These are phyloP conservation scores for Lasioglossum figueresi DNA, from an alignment of 2,888 invertebrate genomes.

Conservation along the genomic window DNA sequence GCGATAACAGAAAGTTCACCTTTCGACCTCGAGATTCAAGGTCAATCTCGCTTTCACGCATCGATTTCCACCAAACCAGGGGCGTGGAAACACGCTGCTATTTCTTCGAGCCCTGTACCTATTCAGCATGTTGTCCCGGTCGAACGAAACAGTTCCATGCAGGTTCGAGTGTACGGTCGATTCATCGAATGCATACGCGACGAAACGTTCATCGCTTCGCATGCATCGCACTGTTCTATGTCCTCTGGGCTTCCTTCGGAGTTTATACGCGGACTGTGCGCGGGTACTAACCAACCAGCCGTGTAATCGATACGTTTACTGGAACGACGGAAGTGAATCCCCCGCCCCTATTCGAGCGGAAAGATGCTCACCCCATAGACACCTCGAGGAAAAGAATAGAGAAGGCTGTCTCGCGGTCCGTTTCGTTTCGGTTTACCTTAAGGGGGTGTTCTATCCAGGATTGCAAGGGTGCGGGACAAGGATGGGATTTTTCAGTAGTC, in stretches of 20 bases:
- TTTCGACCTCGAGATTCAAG: too few species aligned
- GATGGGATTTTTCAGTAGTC: too few species aligned
- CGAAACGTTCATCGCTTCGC: slow-evolving; percentile 28
- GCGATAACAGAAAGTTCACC: too few species aligned
- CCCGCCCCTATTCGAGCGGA: not conserved
- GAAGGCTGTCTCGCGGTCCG: not conserved
- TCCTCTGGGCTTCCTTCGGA: slow-evolving; percentile 40
- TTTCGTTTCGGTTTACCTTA: not conserved
- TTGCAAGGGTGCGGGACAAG: too few species aligned
- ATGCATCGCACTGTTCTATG: slow-evolving; percentile 31
- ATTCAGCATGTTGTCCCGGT: too few species aligned
- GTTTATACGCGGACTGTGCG: not conserved
- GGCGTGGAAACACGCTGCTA: too few species aligned
- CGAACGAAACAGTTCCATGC: too few species aligned
- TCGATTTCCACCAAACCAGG: too few species aligned
- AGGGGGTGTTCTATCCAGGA: too few species aligned
- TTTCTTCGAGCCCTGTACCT: too few species aligned
- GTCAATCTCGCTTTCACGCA: too few species aligned
- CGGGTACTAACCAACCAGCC: slow-evolving; percentile 32
- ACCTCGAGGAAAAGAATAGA: not conserved
- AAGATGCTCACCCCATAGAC: not conserved
- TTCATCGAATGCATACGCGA: not conserved
- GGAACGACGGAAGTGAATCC: not conserved
- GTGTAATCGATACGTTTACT: not conserved
- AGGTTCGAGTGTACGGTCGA: not conserved